Base-by-base conservation (phyloP, 2,888 invertebrate genomes). In the Patella caerulea region DNA sequence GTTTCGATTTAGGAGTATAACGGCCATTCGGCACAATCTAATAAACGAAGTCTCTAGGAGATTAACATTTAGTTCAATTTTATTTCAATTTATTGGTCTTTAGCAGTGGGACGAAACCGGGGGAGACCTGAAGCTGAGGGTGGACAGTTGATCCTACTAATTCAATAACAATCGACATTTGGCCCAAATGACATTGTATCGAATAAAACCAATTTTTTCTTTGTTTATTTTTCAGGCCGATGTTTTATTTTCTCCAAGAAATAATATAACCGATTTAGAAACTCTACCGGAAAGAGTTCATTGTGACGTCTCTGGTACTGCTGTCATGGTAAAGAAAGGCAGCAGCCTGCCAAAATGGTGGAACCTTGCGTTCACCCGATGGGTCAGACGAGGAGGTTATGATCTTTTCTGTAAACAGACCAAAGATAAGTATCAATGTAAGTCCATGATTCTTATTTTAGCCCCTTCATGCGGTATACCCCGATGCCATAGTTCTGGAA, bases 251-350 rank as follows among this genome's bases (percentile, higher is more conserved):
- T 84, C 84, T 3, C 81, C 81, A 12, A 71, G 84, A 55, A 80
- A 78, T 5, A n/a, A 15, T 12, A 82, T 84, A 59, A 73, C 72
- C 24, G 81, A 80, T 9, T 75, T 83, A 19, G 82, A 81, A 12
- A 79, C 79, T 12, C 54, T 84, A 52, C 78, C 80, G 0, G 74
- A 54, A 5, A 55, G 59, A 9, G 73, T 81, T 29, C 78, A 76
- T 15, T 84, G 84, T 79, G 82, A 81, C 71, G 29, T 45, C 24
- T 77, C 74, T 19, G 84, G 84, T 5, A 77, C 80, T 9, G 84
- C 79, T 2, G 77, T 84, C 65, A 81, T 84, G 81, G 75, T 83
- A 54, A 83, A 82, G 72, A 82, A 82, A 71, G 84, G 81, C 45
- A 83, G 82, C 77, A 72, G 71, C 12, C 65, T 84, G 3, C 78